Evolutionary conservation across 2,888 invertebrate species (phyloP).

Genomic region (Parnassius orleans): DNA sequence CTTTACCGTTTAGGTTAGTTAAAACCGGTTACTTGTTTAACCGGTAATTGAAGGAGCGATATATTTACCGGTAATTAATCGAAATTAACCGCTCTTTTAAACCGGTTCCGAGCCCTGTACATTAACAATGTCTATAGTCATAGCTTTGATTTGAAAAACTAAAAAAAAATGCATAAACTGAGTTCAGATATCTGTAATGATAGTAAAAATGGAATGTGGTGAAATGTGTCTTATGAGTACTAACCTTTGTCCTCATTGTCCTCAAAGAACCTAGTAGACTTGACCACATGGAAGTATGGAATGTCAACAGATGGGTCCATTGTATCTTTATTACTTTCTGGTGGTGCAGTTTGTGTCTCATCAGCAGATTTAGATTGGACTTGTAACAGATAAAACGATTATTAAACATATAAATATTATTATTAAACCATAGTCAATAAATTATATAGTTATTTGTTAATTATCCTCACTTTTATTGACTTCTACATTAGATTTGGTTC

Average conservation of each 20-base stretch:
- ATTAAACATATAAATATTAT: not conserved
- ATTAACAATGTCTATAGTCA: too few species aligned
- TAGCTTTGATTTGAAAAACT: too few species aligned
- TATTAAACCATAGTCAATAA: not conserved
- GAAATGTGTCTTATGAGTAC: not conserved
- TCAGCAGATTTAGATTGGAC: slow-evolving; percentile 4
- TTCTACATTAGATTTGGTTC: slow-evolving; percentile 42
- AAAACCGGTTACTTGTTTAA: too few species aligned
- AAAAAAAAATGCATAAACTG: too few species aligned
- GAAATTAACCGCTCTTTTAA: too few species aligned
- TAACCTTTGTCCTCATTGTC: slow-evolving; percentile 40
- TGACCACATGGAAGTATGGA: slow-evolving; percentile 54
- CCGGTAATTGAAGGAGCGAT: too few species aligned
- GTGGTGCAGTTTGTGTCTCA: slow-evolving; percentile 10
- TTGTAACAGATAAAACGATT: not conserved
- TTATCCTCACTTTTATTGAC: slow-evolving; percentile 38
- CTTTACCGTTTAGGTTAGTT: too few species aligned
- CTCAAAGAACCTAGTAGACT: slow-evolving; percentile 54
- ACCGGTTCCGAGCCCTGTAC: too few species aligned
- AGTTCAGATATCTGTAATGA: too few species aligned
- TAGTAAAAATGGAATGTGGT: too few species aligned
- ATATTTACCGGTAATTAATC: too few species aligned
- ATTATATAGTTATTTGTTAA: too few species aligned
- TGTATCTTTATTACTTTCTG: slow-evolving; percentile 21
- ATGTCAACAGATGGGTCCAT: slow-evolving; percentile 33